Base-by-base conservation (phyloP, 2,797 vertebrate species). In the Notolepis coatsorum region DNA sequence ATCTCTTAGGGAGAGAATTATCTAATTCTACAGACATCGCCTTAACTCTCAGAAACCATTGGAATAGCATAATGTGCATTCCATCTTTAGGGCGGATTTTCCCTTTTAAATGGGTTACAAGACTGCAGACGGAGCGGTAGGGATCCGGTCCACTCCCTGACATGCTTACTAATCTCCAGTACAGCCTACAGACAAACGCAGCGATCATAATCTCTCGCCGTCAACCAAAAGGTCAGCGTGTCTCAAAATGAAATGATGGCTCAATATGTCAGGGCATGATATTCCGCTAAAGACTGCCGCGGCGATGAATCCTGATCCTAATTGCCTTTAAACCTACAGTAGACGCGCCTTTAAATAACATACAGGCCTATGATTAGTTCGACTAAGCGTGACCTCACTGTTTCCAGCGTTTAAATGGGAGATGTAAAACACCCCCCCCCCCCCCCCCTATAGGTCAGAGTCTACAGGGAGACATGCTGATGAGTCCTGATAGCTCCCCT, bases 91-190 rank as follows among this genome's bases (percentile, higher is more conserved):
- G n/a, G n/a, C n/a, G n/a, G n/a, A n/a, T n/a, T n/a, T n/a, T n/a
- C n/a, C n/a, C n/a, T n/a, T n/a, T n/a, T n/a, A n/a, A n/a, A n/a
- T n/a, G n/a, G n/a, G n/a, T n/a, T n/a, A n/a, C n/a, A n/a, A n/a
- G n/a, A n/a, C n/a, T n/a, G n/a, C n/a, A n/a, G n/a, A n/a, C n/a
- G n/a, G n/a, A n/a, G n/a, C n/a, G n/a, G n/a, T n/a, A n/a, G n/a
- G n/a, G n/a, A n/a, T n/a, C n/a, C n/a, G n/a, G n/a, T n/a, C n/a
- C n/a, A n/a, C n/a, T n/a, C n/a, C 80, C 66, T 71, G 58, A 63
- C 70, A 54, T 83, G 79, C 68, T 72, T n/a, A 45, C 73, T 78
- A 71, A 84, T 84, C 78, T 79, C 57, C 70, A 80, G 75, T n/a
- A 37, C 35, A 37, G 35, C 35, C 15, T 30, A 30, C n/a, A 20